Base-by-base conservation (phyloP, 2,888 invertebrate species). In the Caenorhabditis doughertyi region DNA sequence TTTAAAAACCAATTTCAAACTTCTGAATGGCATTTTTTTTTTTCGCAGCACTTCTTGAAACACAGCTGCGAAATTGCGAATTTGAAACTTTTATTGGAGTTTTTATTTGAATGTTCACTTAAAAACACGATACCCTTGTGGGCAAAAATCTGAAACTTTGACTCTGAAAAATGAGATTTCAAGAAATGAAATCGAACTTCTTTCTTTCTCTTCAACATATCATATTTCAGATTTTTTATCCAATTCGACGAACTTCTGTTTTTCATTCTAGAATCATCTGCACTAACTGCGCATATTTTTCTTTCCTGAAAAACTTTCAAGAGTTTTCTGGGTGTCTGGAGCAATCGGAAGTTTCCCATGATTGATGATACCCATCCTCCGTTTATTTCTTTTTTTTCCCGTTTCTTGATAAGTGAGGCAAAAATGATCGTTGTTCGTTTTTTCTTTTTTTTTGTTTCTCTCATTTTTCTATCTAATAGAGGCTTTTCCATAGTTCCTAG, bases 321-420 rank as follows among this genome's bases (percentile, higher is more conserved):
- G 18, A 42, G 29, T 44, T 56, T 29, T 56, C 29, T 39, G 68
- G 55, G 44, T 62, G 32, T 32, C 42, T 18, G 8, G 21, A 64
- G 64, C 47, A 47, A 73, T 64, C 55, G 64, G 53, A 65, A 73
- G 53, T 23, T 65, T 65, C 7, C 32, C 21, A 64, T 71, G 70
- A 71, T 49, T 71, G 70, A 71, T 71, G 70, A 64, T 64, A 64
- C 64, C 47, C 47, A 44, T 47, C 25, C 25, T 44, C 23, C 58
- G 11, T 32, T 18, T 9, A 55, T 39, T 55, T 47, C 18, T 18
- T 32, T 23, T 29, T 27, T 29, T 32, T 49, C 21, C 35, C 35
- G 35, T 47, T 47, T 13, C 42, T 56, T 58, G 70, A 71, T 71
- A 71, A 71, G 47, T 71, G 70, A 16, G 32, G 32, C 27, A 23